Evolutionary conservation across 64 coral and sea anemone species (phyloP), one percentile per base, ranked within the genome.

Genomic region (Pocillopora damicornis): DNA sequence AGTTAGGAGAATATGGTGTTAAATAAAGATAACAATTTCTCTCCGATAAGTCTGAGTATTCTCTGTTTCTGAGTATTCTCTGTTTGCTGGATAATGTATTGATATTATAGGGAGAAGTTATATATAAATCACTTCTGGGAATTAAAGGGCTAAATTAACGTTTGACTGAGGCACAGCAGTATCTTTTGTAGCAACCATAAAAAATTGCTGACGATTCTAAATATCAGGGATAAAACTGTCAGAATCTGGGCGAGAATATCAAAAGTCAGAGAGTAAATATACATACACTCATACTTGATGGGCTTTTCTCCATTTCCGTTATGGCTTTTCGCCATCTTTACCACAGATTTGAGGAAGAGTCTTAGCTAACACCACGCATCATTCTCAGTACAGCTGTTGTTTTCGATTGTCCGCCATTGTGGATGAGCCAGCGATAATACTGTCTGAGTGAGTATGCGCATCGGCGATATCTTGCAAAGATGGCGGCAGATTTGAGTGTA

Each of bases 231-330:
- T 15, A n/a, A 2, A 75, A 60, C 63, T 5, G 51, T 13, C 75
- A 60, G 75, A 73, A 17, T 51, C 25, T 13, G 22, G 42, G 51
- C 22, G 30, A 14, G 18, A 8, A 2, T 61, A 59, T 22, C 8
- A 56, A 81, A 42, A 60, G 4, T 56, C 58, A 23, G 3, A 4
- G 1, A 1, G 16, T 22, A 4, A 8, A 37, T 30, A 72, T 75
- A 65, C 92, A 89, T 92, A 98, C 95, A 98, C 80, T 98, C 95
- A 90, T 98, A 98, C 34, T 98, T 98, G 35, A 79, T 75, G 11
- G 73, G 5, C 37, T 62, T 88, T 13, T 74, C 61, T 77, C 25
- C 60, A 66, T 66, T 73, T 12, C 57, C 22, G 2, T 22, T 35
- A 60, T 15, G 35, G 34, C 15, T 77, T 66, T 14, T 38, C 11